Conservation (phyloP, 2,113 vertebrate species). For the Istiophorus platypterus region DNA sequence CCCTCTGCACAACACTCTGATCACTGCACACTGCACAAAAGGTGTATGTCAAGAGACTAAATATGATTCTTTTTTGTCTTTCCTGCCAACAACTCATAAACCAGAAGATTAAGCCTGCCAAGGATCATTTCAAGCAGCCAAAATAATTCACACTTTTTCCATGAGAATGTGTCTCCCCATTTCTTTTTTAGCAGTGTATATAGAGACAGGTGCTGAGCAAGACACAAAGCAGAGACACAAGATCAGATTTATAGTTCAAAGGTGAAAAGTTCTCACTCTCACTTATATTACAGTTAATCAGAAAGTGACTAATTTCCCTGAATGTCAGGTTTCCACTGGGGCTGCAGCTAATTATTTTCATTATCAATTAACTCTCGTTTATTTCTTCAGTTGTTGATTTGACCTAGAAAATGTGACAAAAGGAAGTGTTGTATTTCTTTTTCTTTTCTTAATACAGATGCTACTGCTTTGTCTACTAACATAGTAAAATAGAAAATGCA, state of each 20-base stretch:
- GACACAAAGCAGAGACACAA: constrained; percentile 19
- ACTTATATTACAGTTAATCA: constrained; percentile 7
- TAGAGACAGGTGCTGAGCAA: background rate
- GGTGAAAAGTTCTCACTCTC: background rate
- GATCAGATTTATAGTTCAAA: constrained; percentile 13
- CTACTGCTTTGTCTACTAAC: too few species aligned
- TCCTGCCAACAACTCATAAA: constrained; percentile 47
- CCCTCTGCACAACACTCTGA: too few species aligned
- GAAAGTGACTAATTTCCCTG: background rate
- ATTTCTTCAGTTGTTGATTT: background rate
- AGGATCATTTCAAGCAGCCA: constrained; percentile 52
- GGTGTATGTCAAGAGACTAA: constrained; percentile 42
- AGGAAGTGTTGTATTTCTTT: background rate
- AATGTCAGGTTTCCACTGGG: background rate
- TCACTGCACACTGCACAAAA: constrained; percentile 39
- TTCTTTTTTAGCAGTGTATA: constrained; percentile 29
- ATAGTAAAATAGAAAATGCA: background rate
- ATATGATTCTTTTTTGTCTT: constrained; percentile 48
- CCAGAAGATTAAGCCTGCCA: constrained; percentile 49
- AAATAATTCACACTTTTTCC: constrained; percentile 40
- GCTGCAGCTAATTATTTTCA: background rate
- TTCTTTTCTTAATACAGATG: background rate
- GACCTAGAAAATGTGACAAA: constrained; percentile 7
- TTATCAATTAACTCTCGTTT: background rate
- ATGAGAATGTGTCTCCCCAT: constrained; percentile 55